Base-by-base conservation (phyloP, 2,888 invertebrate genomes). In the Chymomyza procnemis region DNA sequence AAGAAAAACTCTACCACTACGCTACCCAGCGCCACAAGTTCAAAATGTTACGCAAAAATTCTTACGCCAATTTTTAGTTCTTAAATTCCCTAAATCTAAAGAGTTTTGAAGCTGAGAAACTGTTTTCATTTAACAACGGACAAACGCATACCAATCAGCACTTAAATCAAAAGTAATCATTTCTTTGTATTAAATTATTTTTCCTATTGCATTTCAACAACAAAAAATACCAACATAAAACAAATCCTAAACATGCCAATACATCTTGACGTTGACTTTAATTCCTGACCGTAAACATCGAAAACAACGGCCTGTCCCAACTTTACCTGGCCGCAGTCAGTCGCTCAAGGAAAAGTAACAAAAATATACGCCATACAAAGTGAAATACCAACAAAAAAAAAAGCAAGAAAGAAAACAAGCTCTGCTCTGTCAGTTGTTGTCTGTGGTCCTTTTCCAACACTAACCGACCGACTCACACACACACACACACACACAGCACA, bases 401-500 rank as follows among this genome's bases (percentile, higher is more conserved):
- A n/a, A n/a, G n/a, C n/a, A n/a, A n/a, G n/a, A n/a, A n/a, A n/a
- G n/a, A 78, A 69, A 66, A 60, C 67, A 76, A 69, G 59, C 78
- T 71, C 64, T n/a, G 4, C 8, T 16, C 16, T 19, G 19, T 12
- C 50, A 50, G 50, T 16, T 50, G 50, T 50, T 50, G 50, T 50
- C 50, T 19, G 16, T 16, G 16, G 50, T 50, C 50, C 50, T 50
- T 50, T n/a, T 41, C 12, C 34, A 41, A 41, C 34, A 41, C 34
- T 34, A n/a, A n/a, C 56, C 59, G 64, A 34, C 34, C 22, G n/a
- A n/a, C 52, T 69, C 30, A 61, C 59, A 61, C 64, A 48, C 12
- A 67, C 30, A 30, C 30, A 30, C 3, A 3, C 6, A 58, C 66
- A 75, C n/a, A n/a, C n/a, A n/a, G n/a, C n/a, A n/a, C n/a, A n/a